A percentile compares a stretch with the other conserved stretches of the same genome.
phyloP scores from a whole-genome alignment of 23 tunicate species.

The Botrylloides violaceus region DNA sequence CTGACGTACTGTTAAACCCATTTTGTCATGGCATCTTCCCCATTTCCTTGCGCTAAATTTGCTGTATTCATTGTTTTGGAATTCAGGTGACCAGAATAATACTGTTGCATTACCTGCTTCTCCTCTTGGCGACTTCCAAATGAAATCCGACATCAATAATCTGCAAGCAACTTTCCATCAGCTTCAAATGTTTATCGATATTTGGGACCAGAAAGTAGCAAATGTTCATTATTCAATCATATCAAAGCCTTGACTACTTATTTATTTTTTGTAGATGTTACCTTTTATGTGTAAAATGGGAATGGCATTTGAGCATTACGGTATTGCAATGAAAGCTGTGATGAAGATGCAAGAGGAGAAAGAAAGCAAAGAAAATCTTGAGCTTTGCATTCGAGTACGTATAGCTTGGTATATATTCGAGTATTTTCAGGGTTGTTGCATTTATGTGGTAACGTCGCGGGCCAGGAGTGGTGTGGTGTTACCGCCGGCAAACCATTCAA shows the following conservation, averaged over 20 bases:
- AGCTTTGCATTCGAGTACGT: not conserved
- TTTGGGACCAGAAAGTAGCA: slow-evolving; percentile 48
- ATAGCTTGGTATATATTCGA: not conserved
- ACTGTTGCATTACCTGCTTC: slow-evolving; percentile 18
- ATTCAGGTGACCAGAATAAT: slow-evolving; percentile 8
- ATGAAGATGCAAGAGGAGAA: slow-evolving; percentile 61
- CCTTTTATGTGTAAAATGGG: slow-evolving; percentile 57
- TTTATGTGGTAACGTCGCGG: not conserved
- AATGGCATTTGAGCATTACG: slow-evolving; percentile 35
- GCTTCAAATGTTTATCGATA: slow-evolving; percentile 67
- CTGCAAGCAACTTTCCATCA: slow-evolving; percentile 50
- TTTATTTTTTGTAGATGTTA: slow-evolving; percentile 30
- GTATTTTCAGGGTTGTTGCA: not conserved
- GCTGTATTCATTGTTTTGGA: not conserved
- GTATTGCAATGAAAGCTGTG: slow-evolving; percentile 47
- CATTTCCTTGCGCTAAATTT: not conserved
- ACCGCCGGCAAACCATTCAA: too few relatives aligned
- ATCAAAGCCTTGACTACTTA: not conserved
- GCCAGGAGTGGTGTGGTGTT: too few relatives aligned
- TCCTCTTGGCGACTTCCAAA: slow-evolving; percentile 4
- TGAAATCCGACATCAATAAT: slow-evolving; percentile 15
- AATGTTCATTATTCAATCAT: not conserved
- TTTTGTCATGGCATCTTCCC: too few relatives aligned
- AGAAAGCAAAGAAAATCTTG: slow-evolving; percentile 42
- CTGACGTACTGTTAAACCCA: too few relatives aligned